Evolutionary conservation across 2,888 invertebrate genomes (phyloP).

Genomic region (Lochmaea crataegi): DNA sequence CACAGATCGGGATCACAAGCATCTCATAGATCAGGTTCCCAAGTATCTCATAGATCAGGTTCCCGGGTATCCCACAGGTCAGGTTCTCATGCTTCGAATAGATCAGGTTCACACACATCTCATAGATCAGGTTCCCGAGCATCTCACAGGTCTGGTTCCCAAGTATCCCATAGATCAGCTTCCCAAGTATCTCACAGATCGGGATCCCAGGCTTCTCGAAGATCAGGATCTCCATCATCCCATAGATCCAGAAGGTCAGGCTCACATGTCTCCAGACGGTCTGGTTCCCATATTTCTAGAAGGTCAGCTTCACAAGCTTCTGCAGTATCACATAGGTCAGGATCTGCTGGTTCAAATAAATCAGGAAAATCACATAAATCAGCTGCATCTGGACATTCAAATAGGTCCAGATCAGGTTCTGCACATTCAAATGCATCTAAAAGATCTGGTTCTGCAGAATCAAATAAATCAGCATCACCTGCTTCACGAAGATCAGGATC

Average conservation of each 20-base stretch:
- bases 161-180: constrained; percentile 19
- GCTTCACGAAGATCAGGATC: constrained; percentile 60
- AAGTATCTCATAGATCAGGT: no score
- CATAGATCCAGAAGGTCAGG: constrained; percentile 42
- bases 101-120: no score
- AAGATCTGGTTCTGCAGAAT: constrained; percentile 51
- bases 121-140: constrained; percentile 51
- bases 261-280: constrained; percentile 58
- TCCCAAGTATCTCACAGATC: constrained; percentile 30
- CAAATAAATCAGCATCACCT: constrained; percentile 40
- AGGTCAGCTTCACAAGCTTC: constrained; percentile 49
- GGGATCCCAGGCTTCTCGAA: constrained; percentile 41
- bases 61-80: no score
- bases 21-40: constrained; percentile 63
- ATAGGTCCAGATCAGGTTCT: constrained; percentile 49
- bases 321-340: constrained; percentile 60
- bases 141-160: constrained; percentile 45
- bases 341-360: constrained; percentile 58
- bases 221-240: constrained; percentile 44
- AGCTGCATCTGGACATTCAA: constrained; percentile 35
- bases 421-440: constrained; percentile 40
- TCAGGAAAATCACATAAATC: constrained; percentile 46
- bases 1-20: constrained; percentile 64
- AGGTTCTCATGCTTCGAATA: constrained; percentile 56
- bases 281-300: constrained; percentile 59